Percentiles rank a stretch among this genome's conserved stretches.
Conservation (phyloP, 2,797 vertebrate genomes). For the Mormyrops boulengeri region DNA sequence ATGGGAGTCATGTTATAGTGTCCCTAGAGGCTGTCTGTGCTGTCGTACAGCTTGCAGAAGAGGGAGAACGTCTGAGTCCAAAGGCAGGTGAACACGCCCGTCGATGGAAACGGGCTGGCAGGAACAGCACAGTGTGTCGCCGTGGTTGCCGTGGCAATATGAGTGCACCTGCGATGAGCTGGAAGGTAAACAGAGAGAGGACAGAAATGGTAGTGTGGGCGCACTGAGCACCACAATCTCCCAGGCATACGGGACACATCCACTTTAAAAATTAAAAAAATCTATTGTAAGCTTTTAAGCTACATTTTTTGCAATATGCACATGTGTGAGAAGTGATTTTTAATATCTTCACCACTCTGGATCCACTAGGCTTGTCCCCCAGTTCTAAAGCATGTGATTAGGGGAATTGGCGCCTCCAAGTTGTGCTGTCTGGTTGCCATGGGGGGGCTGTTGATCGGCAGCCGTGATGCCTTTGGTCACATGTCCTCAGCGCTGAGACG, state of each 20-base stretch:
- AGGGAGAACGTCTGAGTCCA: not conserved
- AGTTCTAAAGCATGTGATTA: not conserved
- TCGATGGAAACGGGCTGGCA: not conserved
- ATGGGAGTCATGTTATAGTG: not conserved
- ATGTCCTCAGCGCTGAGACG: not conserved
- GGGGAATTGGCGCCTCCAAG: not conserved
- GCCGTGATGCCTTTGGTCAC: not conserved
- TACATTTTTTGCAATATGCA: not conserved
- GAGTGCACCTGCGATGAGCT: not conserved
- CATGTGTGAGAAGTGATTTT: not conserved
- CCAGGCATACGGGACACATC: not conserved
- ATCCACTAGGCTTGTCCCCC: not conserved
- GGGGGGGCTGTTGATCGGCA: not conserved
- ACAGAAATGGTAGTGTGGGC: not conserved
- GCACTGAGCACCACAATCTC: not conserved
- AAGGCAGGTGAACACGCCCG: not conserved
- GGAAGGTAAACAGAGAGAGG: not conserved
- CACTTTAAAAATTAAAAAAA: not conserved
- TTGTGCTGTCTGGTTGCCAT: not conserved
- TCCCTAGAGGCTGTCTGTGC: not conserved
- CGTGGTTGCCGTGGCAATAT: constrained; percentile 18
- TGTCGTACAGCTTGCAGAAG: not conserved
- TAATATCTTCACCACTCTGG: not conserved
- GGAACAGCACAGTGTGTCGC: not conserved
- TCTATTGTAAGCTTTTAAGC: not conserved